These are phyloP conservation scores for Vidua chalybeata DNA, from an alignment of 2,113 vertebrate species.

Conservation along the genomic window DNA sequence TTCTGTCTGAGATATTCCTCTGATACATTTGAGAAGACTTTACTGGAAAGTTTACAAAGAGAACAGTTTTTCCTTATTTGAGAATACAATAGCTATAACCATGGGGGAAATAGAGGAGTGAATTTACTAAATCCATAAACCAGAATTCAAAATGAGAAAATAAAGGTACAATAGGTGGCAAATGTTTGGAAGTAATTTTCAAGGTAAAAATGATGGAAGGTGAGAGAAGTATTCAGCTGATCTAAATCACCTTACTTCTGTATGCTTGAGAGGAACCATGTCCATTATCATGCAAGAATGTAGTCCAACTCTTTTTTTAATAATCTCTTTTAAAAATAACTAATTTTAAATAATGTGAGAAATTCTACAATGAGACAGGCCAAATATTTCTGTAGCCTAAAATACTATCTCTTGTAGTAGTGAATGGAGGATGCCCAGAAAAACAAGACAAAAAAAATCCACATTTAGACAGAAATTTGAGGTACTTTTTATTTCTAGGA, in stretches of 20 bases:
- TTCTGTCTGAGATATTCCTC: background rate
- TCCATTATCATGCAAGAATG: background rate
- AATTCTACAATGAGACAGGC: background rate
- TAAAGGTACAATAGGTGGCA: background rate
- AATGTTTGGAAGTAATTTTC: background rate
- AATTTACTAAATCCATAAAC: background rate
- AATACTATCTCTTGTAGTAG: background rate
- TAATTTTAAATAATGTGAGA: background rate
- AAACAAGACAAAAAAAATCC: fast-evolving
- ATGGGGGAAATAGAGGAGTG: background rate
- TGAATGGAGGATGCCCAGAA: background rate
- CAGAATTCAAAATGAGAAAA: background rate
- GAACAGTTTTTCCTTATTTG: background rate
- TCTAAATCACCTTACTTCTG: background rate
- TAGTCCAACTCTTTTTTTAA: background rate
- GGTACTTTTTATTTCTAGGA: background rate
- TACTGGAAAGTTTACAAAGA: background rate
- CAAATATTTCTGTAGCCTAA: background rate
- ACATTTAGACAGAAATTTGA: background rate
- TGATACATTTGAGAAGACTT: background rate
- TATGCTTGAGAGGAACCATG: background rate
- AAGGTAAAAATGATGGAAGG: background rate
- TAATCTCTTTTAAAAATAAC: background rate
- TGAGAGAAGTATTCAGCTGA: background rate
- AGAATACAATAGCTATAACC: background rate